A percentile compares a stretch with the other conserved stretches of the same genome.
Conservation (phyloP, 2,888 invertebrate genomes). For the Meiosimyza platycephala region DNA sequence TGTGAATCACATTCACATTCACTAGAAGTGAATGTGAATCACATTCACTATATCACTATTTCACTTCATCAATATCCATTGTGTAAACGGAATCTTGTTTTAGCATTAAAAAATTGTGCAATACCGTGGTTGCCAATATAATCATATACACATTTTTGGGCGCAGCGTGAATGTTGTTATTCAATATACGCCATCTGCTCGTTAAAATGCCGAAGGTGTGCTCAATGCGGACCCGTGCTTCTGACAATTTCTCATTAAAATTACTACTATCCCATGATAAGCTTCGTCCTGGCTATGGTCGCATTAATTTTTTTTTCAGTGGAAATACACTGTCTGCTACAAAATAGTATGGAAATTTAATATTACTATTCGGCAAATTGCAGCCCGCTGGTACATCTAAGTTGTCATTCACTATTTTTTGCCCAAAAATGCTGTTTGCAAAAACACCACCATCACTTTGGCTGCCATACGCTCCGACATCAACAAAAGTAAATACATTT, state of each 20-base stretch:
- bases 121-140: neutral
- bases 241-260: slow-evolving; percentile 14
- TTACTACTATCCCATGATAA: neutral
- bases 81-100: neutral
- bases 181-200: neutral
- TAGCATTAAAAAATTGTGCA: slow-evolving; percentile 11
- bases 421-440: neutral
- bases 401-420: neutral
- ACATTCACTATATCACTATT: too few species aligned
- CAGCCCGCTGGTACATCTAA: neutral
- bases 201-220: slow-evolving; percentile 7
- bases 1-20: too few species aligned
- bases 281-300: slow-evolving; percentile 3
- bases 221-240: too few species aligned
- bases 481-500: neutral
- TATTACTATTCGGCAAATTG: too few species aligned
- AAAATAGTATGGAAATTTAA: neutral
- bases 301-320: neutral
- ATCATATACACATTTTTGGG: slow-evolving; percentile 7
- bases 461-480: neutral
- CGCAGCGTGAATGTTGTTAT: neutral
- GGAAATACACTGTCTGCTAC: slow-evolving; percentile 10
- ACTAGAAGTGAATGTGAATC: too few species aligned
- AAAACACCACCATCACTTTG: slow-evolving; percentile 17
- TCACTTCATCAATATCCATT: neutral